These are phyloP conservation scores for Phacellophora camtschatica DNA, from an alignment of 30 jellyfish, hydroid and myxozoan genomes.

Conservation along the genomic window DNA sequence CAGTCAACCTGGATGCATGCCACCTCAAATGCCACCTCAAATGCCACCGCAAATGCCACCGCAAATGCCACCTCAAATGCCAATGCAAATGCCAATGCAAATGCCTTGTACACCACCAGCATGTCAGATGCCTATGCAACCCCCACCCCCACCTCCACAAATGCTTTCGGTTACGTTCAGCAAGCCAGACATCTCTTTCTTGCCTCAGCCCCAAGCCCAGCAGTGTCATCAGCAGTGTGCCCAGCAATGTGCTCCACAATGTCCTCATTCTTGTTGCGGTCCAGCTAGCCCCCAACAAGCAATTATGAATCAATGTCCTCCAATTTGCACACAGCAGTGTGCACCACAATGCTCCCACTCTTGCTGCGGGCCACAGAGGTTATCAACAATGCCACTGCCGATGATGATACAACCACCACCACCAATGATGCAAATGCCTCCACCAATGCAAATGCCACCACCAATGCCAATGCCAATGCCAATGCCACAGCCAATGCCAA, in stretches of 20 bases:
- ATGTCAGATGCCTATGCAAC: constrained; percentile 51
- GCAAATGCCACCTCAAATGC: constrained; percentile 58
- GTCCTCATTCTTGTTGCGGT: constrained; percentile 66
- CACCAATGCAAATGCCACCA: constrained; percentile 57
- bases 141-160: constrained; percentile 67
- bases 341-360: constrained; percentile 77
- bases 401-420: constrained; percentile 47
- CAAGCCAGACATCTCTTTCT: constrained; percentile 32
- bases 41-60: constrained; percentile 51
- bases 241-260: constrained; percentile 69
- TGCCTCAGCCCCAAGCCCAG: constrained; percentile 60
- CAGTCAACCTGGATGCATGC: background rate
- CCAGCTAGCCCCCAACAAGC: constrained; percentile 71
- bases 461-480: constrained; percentile 55
- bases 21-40: constrained; percentile 33
- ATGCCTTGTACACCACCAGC: constrained; percentile 62
- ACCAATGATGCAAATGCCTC: constrained; percentile 44
- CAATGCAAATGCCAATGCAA: constrained; percentile 42
- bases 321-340: constrained; percentile 68
- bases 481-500: background rate
- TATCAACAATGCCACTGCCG: constrained; percentile 50
- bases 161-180: constrained; percentile 51
- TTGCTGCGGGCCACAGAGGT: constrained; percentile 72
- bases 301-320: constrained; percentile 68
- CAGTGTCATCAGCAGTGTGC: constrained; percentile 60